A percentile compares a stretch with the other conserved stretches of the same genome.
phyloP scores from a whole-genome alignment of 2,888 invertebrate genomes.

The Chalcosyrphus nemorum region DNA sequence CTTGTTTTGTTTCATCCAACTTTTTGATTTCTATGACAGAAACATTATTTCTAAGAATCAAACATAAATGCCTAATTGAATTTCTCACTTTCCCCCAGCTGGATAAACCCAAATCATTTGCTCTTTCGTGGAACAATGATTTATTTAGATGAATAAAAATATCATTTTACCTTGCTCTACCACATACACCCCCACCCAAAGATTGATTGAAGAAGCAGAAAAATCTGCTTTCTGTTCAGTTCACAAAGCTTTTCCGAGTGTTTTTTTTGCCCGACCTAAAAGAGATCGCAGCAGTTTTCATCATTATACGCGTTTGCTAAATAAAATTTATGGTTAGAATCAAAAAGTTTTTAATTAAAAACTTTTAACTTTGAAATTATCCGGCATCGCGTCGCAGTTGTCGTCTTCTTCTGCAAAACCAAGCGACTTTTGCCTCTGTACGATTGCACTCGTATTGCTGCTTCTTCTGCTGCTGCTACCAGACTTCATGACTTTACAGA shows the following conservation, averaged over 20 bases:
- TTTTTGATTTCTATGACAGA: background rate
- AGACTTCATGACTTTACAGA: constrained; percentile 56
- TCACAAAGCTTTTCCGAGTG: constrained; percentile 5
- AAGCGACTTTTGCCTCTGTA: background rate
- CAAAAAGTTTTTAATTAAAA: constrained; percentile 65
- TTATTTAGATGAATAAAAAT: constrained; percentile 12
- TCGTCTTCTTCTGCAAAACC: background rate
- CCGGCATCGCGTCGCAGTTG: constrained; percentile 32
- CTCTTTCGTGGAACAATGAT: constrained; percentile 1
- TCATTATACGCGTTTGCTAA: constrained; percentile 39
- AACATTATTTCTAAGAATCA: constrained; percentile 1
- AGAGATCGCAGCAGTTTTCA: background rate
- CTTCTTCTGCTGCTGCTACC: constrained; percentile 4
- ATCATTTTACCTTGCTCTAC: background rate
- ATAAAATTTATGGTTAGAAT: constrained; percentile 60
- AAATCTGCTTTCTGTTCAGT: constrained; percentile 17
- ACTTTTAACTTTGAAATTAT: constrained; percentile 52
- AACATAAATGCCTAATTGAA: constrained; percentile 1
- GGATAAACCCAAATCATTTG: constrained; percentile 8
- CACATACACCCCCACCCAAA: background rate
- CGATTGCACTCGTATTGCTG: constrained; percentile 26
- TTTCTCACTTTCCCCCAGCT: constrained; percentile 13
- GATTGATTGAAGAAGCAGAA: constrained; percentile 15
- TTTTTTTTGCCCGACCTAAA: background rate
- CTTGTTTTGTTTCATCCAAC: background rate